Conservation (phyloP, 2,797 vertebrate genomes). For the Brotula barbata region DNA sequence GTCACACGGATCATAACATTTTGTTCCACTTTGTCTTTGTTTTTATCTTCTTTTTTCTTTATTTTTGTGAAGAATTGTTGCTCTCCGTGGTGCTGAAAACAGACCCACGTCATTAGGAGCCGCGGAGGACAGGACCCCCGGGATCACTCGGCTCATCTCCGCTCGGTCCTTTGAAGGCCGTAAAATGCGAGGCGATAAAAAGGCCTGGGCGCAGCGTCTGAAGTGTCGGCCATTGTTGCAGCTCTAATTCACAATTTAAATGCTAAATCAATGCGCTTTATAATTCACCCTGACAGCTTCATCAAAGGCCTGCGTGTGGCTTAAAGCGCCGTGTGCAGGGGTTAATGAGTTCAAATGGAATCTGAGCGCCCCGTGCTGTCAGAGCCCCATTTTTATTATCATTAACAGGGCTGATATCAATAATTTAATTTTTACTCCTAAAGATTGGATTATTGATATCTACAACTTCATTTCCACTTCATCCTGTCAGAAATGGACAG, state of each 20-base stretch:
- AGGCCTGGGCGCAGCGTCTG: slow-evolving; percentile 23
- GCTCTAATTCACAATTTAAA: slow-evolving; percentile 44
- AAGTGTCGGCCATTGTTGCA: slow-evolving; percentile 29
- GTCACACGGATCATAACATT: slow-evolving; percentile 5
- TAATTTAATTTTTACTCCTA: no score
- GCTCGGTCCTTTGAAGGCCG: neutral
- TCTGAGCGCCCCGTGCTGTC: no score
- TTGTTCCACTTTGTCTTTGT: neutral
- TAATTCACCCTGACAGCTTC: slow-evolving; percentile 43
- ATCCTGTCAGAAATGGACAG: no score
- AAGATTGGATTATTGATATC: no score
- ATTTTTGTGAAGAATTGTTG: slow-evolving; percentile 36
- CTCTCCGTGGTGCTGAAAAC: slow-evolving; percentile 81
- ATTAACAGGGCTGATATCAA: no score
- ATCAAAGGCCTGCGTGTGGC: slow-evolving; percentile 33
- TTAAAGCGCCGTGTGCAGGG: slow-evolving; percentile 5
- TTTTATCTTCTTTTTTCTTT: neutral
- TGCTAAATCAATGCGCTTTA: slow-evolving; percentile 37
- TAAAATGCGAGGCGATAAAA: slow-evolving; percentile 4
- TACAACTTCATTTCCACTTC: no score
- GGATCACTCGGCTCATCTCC: slow-evolving; percentile 35
- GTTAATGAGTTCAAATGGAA: slow-evolving; percentile 41
- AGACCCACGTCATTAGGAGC: slow-evolving; percentile 31
- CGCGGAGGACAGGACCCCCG: no score
- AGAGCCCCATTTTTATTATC: no score